These are phyloP conservation scores for Labeo calbasu DNA, from an alignment of 2,797 vertebrate species.

Conservation along the genomic window DNA sequence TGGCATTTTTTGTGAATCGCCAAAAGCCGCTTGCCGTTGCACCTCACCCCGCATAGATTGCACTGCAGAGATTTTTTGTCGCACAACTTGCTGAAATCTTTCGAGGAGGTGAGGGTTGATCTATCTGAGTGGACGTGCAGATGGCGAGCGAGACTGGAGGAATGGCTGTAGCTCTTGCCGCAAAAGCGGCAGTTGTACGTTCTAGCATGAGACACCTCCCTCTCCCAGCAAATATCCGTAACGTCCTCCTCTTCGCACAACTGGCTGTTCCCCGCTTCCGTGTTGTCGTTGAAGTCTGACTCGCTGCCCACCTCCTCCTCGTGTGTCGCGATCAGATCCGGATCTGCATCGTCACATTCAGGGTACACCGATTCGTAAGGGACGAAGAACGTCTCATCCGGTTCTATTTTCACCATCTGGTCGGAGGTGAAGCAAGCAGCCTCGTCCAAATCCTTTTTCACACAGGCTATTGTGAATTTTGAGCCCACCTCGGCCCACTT, in stretches of 20 bases:
- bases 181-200: constrained; percentile 78
- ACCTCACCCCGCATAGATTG: constrained; percentile 77
- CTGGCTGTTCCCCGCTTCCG: constrained; percentile 71
- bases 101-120: constrained; percentile 38
- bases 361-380: constrained; percentile 79
- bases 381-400: constrained; percentile 75
- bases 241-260: constrained; percentile 58
- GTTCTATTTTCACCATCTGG: constrained; percentile 71
- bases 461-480: constrained; percentile 79
- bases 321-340: constrained; percentile 59
- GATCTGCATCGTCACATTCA: constrained; percentile 70
- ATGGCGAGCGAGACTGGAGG: constrained; percentile 71
- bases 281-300: constrained; percentile 69
- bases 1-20: constrained; percentile 79
- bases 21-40: constrained; percentile 80
- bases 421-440: constrained; percentile 62
- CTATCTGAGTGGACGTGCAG: constrained; percentile 54
- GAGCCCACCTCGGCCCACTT: constrained; percentile 81
- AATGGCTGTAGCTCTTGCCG: constrained; percentile 81
- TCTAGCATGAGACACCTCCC: constrained; percentile 65
- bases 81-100: constrained; percentile 43
- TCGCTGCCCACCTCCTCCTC: constrained; percentile 78
- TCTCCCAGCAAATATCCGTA: constrained; percentile 65
- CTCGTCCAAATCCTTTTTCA: constrained; percentile 79
- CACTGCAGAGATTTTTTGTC: constrained; percentile 74